Evolutionary conservation across 2,113 vertebrate genomes (phyloP).

Genomic region (Otis tarda): DNA sequence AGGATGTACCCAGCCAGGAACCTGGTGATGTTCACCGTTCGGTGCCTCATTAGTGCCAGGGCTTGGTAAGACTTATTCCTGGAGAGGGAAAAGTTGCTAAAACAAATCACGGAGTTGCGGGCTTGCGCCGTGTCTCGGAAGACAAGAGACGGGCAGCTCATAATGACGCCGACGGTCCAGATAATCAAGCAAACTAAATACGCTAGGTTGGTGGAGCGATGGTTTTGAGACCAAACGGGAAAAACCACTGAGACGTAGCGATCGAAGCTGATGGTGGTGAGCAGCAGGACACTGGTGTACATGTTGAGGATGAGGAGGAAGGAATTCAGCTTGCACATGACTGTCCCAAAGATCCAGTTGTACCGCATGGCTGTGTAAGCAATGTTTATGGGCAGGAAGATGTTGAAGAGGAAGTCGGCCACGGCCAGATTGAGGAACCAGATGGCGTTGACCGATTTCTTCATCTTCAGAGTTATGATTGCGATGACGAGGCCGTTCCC

Average conservation of each 20-base stretch:
- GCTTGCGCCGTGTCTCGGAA: constrained; percentile 75
- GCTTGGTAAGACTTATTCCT: neutral
- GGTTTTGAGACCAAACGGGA: constrained; percentile 94
- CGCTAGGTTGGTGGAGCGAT: constrained; percentile 80
- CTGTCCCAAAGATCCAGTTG: constrained; percentile 87
- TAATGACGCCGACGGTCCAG: constrained; percentile 78
- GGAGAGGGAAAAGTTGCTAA: constrained; percentile 80
- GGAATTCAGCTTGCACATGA: constrained; percentile 88
- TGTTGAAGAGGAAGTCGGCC: constrained; percentile 91
- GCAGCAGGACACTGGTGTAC: constrained; percentile 93
- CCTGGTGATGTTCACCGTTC: constrained; percentile 66
- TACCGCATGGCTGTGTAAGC: constrained; percentile 73
- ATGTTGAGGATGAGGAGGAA: constrained; percentile 90
- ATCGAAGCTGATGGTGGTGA: constrained; percentile 89
- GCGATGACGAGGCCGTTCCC: constrained; percentile 90
- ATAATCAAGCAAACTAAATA: constrained; percentile 69
- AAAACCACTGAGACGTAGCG: constrained; percentile 88
- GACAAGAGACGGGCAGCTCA: constrained; percentile 83
- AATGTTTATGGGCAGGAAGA: constrained; percentile 86
- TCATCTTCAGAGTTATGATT: constrained; percentile 88
- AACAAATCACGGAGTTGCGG: constrained; percentile 67
- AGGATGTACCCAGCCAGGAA: constrained; percentile 83
- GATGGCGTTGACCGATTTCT: constrained; percentile 86
- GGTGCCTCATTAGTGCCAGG: constrained; percentile 48
- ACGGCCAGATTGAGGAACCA: constrained; percentile 93